A percentile compares a stretch with the other conserved stretches of the same genome.
phyloP scores from a whole-genome alignment of 2,888 invertebrate species.

The Morpho achilles region DNA sequence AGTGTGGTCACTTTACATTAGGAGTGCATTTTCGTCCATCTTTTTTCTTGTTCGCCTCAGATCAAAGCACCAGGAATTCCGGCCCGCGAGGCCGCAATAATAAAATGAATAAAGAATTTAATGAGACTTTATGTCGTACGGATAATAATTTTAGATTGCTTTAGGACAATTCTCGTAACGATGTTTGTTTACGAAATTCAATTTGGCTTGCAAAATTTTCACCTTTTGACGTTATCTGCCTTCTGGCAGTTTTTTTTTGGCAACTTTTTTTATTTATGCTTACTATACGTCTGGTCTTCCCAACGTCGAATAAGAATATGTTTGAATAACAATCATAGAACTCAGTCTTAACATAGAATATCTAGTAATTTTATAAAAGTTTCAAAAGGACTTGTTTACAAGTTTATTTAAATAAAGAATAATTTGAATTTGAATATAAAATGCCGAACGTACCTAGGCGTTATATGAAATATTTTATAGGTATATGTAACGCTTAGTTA shows the following conservation, averaged over 20 bases:
- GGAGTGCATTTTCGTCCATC: conserved; percentile 73
- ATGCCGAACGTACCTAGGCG: too few species aligned
- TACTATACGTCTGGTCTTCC: too few species aligned
- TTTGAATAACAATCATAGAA: too few species aligned
- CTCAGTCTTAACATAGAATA: too few species aligned
- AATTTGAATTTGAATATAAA: too few species aligned
- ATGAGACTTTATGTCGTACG: conserved; percentile 71
- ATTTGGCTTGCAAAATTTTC: conserved; percentile 50
- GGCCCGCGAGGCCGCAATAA: conserved; percentile 66
- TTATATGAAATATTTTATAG: too few species aligned
- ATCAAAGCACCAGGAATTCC: conserved; percentile 74
- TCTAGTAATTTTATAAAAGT: too few species aligned
- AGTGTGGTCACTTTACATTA: too few species aligned
- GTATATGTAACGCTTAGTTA: too few species aligned
- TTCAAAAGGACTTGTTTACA: too few species aligned
- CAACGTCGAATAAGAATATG: too few species aligned
- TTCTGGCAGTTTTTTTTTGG: conserved; percentile 19
- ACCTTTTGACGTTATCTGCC: conserved; percentile 31
- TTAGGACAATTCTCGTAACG: conserved; percentile 56
- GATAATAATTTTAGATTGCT: conserved; percentile 70
- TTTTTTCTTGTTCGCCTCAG: conserved; percentile 65
- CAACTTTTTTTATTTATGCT: neutral
- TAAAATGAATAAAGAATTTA: conserved; percentile 74
- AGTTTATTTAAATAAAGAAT: too few species aligned
- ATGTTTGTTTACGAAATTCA: conserved; percentile 64